Conservation (phyloP, 1,140 invertebrate genomes). For the Cephus cinctus region DNA sequence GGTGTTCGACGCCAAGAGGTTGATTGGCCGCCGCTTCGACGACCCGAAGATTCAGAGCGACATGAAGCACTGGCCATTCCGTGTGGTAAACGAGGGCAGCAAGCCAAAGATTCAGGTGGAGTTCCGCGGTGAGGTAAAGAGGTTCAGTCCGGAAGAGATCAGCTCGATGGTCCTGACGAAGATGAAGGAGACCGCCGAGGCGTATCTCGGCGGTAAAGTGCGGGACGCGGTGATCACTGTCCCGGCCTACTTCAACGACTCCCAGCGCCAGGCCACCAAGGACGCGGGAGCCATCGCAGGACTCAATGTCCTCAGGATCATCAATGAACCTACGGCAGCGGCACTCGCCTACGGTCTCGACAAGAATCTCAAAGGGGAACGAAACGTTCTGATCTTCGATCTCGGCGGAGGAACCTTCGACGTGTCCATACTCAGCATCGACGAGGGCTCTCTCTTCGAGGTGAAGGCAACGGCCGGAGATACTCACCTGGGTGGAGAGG, state of each 20-base stretch:
- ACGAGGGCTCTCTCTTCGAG: too few species aligned
- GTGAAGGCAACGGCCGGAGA: constrained; percentile 78
- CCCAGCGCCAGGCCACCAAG: too few species aligned
- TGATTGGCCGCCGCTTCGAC: constrained; percentile 52
- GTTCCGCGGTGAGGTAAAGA: constrained; percentile 49
- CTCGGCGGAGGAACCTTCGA: constrained; percentile 62
- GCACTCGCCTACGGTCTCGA: constrained; percentile 60
- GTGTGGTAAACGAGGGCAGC: constrained; percentile 45
- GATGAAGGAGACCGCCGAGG: too few species aligned
- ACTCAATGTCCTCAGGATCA: too few species aligned
- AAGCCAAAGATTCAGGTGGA: constrained; percentile 49
- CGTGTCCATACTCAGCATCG: constrained; percentile 71
- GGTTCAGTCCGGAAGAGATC: constrained; percentile 37
- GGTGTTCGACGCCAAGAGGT: too few species aligned
- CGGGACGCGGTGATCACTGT: constrained; percentile 42
- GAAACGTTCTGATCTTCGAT: too few species aligned
- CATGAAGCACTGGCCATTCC: constrained; percentile 57
- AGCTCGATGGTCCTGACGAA: too few species aligned
- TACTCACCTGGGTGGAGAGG: too few species aligned
- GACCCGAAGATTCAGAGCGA: constrained; percentile 57
- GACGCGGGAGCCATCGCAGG: too few species aligned
- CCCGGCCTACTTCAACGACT: too few species aligned
- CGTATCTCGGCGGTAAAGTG: constrained; percentile 44
- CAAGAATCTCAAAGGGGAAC: constrained; percentile 61
- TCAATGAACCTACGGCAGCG: constrained; percentile 75